A percentile compares a stretch with the other conserved stretches of the same genome.
These are phyloP conservation scores for Phataginus tetradactyla DNA, from an alignment of 2,797 vertebrate genomes.

Conservation along the genomic window DNA sequence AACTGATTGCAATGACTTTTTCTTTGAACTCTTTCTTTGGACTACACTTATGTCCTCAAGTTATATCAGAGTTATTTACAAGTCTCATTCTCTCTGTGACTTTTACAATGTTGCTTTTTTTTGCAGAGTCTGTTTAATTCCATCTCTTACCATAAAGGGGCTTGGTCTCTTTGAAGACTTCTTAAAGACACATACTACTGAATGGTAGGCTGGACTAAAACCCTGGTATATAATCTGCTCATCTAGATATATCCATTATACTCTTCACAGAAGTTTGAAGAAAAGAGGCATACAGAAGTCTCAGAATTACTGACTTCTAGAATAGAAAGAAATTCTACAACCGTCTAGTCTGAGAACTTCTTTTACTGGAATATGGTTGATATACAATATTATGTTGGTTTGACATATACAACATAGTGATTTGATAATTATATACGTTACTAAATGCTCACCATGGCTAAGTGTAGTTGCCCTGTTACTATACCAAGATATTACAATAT, in stretches of 20 bases:
- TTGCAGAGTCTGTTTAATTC: neutral
- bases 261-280: neutral
- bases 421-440: too few species aligned
- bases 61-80: constrained; percentile 12
- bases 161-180: neutral
- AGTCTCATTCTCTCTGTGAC: neutral
- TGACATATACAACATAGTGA: too few species aligned
- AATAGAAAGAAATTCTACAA: neutral
- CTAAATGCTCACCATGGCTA: too few species aligned
- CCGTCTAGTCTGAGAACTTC: neutral
- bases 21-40: constrained; percentile 40
- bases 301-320: neutral
- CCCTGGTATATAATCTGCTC: neutral
- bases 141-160: neutral
- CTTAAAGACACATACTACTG: constrained; percentile 12
- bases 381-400: too few species aligned
- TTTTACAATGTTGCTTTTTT: neutral
- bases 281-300: neutral
- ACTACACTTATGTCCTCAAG: neutral
- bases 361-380: too few species aligned
- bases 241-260: neutral
- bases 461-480: too few species aligned
- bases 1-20: constrained; percentile 7
- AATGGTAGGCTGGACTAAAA: neutral
- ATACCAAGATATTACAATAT: too few species aligned